Evolutionary conservation across 92 coral and sea anemone species (phyloP), one percentile per base, ranked within the genome.

Genomic region (Hydrozoanthus gracilis): DNA sequence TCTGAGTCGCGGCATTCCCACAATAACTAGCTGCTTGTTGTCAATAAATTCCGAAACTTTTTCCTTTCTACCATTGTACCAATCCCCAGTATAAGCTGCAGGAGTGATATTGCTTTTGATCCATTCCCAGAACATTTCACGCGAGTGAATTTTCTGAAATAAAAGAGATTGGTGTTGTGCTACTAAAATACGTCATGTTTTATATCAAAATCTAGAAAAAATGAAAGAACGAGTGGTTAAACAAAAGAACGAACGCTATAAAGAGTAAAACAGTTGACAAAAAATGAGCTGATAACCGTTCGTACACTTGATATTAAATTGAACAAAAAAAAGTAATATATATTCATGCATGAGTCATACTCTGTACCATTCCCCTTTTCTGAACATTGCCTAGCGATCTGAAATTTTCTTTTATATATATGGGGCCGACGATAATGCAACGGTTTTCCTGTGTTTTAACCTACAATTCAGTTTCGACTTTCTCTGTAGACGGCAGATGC

Each of bases 61-160:
- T 51, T 88, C 91, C 13, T 52, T 39, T 16, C 75, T 73, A 12
- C 91, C 91, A 47, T 88, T 88, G 78, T 88, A 88, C 91, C 91
- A 88, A 8, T 83, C 68, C 5, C 71, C 70, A 10, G 91, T 52
- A 68, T 49, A 88, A 6, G 67, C 58, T 7, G 60, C 65, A 8
- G 80, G 80, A n/a, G 51, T 76, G 18, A 76, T n/a, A 13, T 50
- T 6, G 65, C 48, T n/a, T 5, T 18, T 16, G 7, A 76, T 1
- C 80, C 65, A 76, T 17, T 76, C n/a, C 80, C 80, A 76, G 50
- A 76, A 76, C 51, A 20, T 3, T 6, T 76, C 64, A 51, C 80
- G 2, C 4, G 58, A 20, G 13, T 76, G 80, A 76, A 76, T 47
- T 3, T 18, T n/a, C 80, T 76, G 48, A 8, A 35, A 15, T 7